These are phyloP conservation scores for Acipenser oxyrinchus DNA, from an alignment of 2,797 vertebrate genomes.

Conservation along the genomic window DNA sequence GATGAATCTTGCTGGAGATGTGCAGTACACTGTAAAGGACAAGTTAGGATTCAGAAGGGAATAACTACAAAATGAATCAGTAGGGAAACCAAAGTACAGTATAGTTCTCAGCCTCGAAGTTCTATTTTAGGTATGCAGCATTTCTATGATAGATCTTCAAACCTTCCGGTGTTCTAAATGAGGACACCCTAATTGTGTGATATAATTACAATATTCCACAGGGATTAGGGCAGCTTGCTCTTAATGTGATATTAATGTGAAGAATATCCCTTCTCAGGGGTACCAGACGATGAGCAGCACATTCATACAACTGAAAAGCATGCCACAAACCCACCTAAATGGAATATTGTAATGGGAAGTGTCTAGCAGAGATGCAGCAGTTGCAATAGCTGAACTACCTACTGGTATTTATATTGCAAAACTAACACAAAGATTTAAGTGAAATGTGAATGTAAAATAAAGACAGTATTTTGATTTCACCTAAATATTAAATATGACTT, in stretches of 20 bases:
- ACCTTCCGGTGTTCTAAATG: not conserved
- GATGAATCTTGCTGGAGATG: not conserved
- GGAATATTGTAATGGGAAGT: no score
- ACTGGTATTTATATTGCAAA: no score
- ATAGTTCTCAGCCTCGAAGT: not conserved
- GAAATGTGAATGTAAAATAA: no score
- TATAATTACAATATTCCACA: constrained; percentile 1
- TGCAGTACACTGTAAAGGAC: not conserved
- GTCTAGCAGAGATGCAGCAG: no score
- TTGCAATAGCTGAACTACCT: no score
- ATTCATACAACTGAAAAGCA: no score
- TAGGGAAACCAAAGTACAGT: not conserved
- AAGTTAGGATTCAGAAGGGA: not conserved
- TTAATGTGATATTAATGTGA: constrained; percentile 2
- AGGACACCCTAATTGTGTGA: constrained; percentile 1
- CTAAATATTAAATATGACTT: no score
- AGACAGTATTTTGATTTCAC: no score
- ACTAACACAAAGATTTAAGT: no score
- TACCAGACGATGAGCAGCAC: no score
- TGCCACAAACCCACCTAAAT: no score
- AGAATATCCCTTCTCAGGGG: not conserved
- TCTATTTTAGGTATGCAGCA: not conserved
- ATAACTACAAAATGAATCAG: not conserved
- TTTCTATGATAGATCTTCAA: not conserved
- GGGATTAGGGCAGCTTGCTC: not conserved